Conservation (phyloP, 2,888 invertebrate genomes). For the Cerceris rybyensis region DNA sequence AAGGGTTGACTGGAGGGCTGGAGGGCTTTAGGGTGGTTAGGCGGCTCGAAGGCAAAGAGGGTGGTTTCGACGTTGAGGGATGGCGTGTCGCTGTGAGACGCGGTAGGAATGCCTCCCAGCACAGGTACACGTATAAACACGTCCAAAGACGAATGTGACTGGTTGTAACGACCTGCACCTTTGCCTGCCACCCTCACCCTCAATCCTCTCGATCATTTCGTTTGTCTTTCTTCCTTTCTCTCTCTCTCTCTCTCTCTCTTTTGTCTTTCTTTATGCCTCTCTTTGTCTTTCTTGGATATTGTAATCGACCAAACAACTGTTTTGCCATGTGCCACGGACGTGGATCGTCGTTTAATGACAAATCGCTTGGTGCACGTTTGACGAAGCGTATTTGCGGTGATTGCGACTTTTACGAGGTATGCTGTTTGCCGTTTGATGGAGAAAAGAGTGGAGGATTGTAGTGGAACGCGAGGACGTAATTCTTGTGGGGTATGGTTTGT, state of each 20-base stretch:
- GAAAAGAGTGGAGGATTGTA: too few relatives aligned
- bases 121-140: constrained; percentile 45
- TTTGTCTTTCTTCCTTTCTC: not conserved
- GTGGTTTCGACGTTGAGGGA: constrained; percentile 68
- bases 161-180: constrained; percentile 37
- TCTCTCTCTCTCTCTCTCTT: not conserved
- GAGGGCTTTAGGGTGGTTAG: constrained; percentile 38
- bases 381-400: not conserved
- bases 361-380: constrained; percentile 17
- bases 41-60: constrained; percentile 53
- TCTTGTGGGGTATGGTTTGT: too few relatives aligned
- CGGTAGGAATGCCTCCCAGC: constrained; percentile 58
- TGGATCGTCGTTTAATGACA: constrained; percentile 37
- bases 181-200: not conserved
- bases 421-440: too few relatives aligned
- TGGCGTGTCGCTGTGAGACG: constrained; percentile 65
- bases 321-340: constrained; percentile 14
- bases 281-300: constrained; percentile 14
- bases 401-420: too few relatives aligned
- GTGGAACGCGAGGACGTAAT: too few relatives aligned
- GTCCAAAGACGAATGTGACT: constrained; percentile 48
- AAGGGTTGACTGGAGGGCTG: constrained; percentile 37
- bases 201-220: not conserved
- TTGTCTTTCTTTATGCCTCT: constrained; percentile 1
- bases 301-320: constrained; percentile 29